Conservation (phyloP, 2,113 vertebrate genomes). For the Takifugu flavidus region DNA sequence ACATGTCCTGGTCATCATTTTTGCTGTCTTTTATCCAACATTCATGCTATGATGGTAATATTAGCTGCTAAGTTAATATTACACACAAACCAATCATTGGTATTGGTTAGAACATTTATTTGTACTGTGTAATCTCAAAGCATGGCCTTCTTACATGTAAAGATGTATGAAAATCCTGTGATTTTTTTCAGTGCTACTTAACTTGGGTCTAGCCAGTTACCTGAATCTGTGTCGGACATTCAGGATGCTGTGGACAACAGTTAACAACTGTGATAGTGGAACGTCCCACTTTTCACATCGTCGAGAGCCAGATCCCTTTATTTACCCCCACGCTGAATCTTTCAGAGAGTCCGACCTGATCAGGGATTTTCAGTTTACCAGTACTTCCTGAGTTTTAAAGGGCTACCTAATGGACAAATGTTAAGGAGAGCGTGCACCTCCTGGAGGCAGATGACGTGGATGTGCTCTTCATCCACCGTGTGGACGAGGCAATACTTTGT, state of each 20-base stretch:
- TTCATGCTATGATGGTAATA: conserved; percentile 54
- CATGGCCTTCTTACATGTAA: conserved; percentile 59
- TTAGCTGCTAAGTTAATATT: conserved; percentile 63
- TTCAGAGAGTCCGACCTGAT: conserved; percentile 57
- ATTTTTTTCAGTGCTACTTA: conserved; percentile 46
- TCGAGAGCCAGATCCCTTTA: conserved; percentile 65
- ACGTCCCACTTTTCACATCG: conserved; percentile 32
- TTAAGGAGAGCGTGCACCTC: conserved; percentile 41
- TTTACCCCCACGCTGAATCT: conserved; percentile 46
- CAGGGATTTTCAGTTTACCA: conserved; percentile 68
- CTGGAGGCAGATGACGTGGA: conserved; percentile 29
- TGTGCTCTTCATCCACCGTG: conserved; percentile 35
- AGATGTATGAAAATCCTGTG: conserved; percentile 48
- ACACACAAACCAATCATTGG: conserved; percentile 32
- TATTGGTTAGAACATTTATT: conserved; percentile 33
- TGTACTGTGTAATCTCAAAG: conserved; percentile 51
- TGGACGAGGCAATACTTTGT: conserved; percentile 38
- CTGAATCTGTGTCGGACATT: conserved; percentile 48
- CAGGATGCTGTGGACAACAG: conserved; percentile 45
- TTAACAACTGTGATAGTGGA: conserved; percentile 49
- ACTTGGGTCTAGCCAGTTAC: conserved; percentile 41
- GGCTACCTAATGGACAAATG: conserved; percentile 64
- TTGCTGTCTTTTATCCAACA: conserved; percentile 59
- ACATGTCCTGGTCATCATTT: conserved; percentile 75
- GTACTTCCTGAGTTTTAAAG: conserved; percentile 67